phyloP scores from a whole-genome alignment of 2,888 invertebrate genomes.

The Smittia aterrima region DNA sequence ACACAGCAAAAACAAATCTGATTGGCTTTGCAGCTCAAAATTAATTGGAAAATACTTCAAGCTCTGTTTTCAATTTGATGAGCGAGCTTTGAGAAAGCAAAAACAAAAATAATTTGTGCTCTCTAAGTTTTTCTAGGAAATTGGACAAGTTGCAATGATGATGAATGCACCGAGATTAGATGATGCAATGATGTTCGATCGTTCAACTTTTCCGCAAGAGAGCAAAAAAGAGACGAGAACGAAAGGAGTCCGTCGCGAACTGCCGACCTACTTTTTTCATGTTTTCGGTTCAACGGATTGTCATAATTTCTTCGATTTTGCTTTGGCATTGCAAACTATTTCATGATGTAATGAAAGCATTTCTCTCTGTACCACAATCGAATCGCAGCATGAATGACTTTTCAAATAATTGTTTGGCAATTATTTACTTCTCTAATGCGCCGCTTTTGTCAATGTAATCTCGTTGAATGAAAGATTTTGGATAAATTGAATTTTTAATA shows the following conservation, averaged over 20 bases:
- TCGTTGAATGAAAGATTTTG: no score
- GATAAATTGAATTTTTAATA: no score
- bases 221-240: no score
- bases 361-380: not conserved
- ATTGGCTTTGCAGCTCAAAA: not conserved
- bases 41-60: not conserved
- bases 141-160: no score
- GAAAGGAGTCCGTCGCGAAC: not conserved
- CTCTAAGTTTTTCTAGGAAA: no score
- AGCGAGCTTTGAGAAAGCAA: no score
- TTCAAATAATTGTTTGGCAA: not conserved
- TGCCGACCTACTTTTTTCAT: not conserved
- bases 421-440: not conserved
- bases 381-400: not conserved
- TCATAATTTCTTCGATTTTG: not conserved
- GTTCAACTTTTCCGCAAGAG: no score
- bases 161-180: no score
- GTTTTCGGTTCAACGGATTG: not conserved
- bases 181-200: no score
- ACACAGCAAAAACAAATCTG: not conserved
- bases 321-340: not conserved
- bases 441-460: not conserved
- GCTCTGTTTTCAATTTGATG: not conserved
- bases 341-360: constrained; percentile 1
- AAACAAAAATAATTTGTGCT: no score